These are phyloP conservation scores for Lepetodrilus schrolli DNA, from an alignment of 2,888 invertebrate species.

Conservation along the genomic window DNA sequence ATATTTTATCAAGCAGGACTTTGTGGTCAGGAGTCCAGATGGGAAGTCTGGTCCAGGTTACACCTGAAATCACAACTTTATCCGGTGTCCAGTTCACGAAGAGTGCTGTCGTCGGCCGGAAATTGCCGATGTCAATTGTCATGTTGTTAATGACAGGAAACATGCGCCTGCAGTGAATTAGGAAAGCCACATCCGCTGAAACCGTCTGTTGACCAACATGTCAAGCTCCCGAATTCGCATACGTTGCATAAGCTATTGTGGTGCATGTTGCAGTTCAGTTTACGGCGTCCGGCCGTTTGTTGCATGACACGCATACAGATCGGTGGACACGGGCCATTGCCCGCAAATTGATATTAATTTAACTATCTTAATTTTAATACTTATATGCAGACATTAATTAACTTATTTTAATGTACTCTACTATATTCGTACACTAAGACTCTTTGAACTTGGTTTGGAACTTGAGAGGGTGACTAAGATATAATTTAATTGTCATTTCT, in stretches of 20 bases:
- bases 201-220: neutral
- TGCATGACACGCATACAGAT: neutral
- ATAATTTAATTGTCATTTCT: too few species aligned
- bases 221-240: neutral
- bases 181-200: slow-evolving; percentile 1
- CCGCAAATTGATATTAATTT: too few species aligned
- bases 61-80: slow-evolving; percentile 12
- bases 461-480: too few species aligned
- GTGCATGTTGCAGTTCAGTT: neutral
- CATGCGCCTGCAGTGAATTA: neutral
- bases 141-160: slow-evolving; percentile 19
- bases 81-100: slow-evolving; percentile 3
- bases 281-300: neutral
- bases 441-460: too few species aligned
- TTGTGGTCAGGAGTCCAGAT: neutral
- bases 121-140: slow-evolving; percentile 18
- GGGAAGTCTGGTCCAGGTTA: neutral
- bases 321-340: neutral
- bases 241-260: slow-evolving; percentile 12
- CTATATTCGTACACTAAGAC: too few species aligned
- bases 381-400: too few species aligned
- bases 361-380: too few species aligned
- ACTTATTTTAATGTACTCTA: too few species aligned
- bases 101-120: slow-evolving; percentile 11
- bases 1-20: neutral